Evolutionary conservation across 2,888 invertebrate genomes (phyloP).

Genomic region (Pachycephus smyrnensis): DNA sequence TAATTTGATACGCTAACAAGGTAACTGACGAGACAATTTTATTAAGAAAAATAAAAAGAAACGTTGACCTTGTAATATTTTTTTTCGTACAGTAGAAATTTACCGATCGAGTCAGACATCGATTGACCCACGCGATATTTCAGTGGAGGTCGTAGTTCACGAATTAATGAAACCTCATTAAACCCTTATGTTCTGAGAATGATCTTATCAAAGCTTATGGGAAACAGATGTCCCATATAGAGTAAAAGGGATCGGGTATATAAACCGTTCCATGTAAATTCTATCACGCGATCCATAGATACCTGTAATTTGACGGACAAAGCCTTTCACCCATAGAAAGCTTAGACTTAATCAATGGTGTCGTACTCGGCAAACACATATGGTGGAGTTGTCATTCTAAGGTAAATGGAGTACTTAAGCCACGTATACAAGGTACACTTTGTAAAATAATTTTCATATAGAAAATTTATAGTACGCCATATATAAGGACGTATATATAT

Average conservation of each 20-base stretch:
- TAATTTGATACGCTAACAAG: background rate
- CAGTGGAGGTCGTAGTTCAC: background rate
- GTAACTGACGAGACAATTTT: background rate
- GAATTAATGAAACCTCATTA: background rate
- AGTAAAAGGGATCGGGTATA: background rate
- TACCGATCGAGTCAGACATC: background rate
- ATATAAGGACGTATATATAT: background rate
- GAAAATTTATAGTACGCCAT: background rate
- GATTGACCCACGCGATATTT: background rate
- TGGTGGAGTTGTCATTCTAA: background rate
- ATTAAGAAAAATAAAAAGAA: background rate
- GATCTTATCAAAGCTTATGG: background rate
- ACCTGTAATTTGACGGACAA: background rate
- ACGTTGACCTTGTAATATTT: background rate
- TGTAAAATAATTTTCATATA: background rate
- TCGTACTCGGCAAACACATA: background rate
- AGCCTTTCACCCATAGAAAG: background rate
- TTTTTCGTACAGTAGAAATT: background rate
- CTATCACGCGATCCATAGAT: background rate
- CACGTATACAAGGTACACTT: background rate
- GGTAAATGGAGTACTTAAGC: background rate
- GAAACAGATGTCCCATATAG: background rate
- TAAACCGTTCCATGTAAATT: background rate
- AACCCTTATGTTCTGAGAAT: background rate
- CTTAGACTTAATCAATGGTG: background rate